Evolutionary conservation across 2,888 invertebrate species (phyloP).

Genomic region (Lithophane ornitopus): DNA sequence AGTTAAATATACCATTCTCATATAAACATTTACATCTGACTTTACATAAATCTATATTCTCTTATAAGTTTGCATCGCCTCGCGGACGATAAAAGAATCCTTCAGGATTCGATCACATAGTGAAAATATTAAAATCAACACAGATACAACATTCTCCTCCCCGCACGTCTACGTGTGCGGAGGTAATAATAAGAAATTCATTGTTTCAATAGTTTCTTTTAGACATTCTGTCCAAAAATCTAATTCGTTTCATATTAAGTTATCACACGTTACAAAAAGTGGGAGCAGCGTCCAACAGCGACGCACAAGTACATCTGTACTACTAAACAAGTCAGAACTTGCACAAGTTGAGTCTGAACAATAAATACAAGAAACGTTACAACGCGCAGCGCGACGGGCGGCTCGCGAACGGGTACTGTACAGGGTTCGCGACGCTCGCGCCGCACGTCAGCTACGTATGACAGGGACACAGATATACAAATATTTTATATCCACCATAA

Average conservation of each 20-base stretch:
- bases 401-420: not conserved
- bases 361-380: constrained; percentile 29
- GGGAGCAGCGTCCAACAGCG: constrained; percentile 51
- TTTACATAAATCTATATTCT: constrained; percentile 54
- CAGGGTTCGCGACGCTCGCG: not conserved
- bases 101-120: constrained; percentile 59
- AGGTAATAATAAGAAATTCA: constrained; percentile 59
- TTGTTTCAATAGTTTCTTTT: constrained; percentile 57
- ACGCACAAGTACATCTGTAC: constrained; percentile 53
- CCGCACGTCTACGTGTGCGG: constrained; percentile 52
- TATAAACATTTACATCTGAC: constrained; percentile 66
- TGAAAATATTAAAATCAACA: constrained; percentile 61
- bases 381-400: constrained; percentile 16
- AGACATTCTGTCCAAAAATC: constrained; percentile 56
- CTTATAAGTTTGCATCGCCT: constrained; percentile 45
- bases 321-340: constrained; percentile 40
- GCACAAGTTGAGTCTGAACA: constrained; percentile 32
- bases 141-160: constrained; percentile 53
- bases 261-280: constrained; percentile 68
- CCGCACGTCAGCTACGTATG: not conserved
- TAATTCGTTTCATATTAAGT: constrained; percentile 69
- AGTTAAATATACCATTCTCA: constrained; percentile 61
- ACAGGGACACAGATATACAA: constrained; percentile 62
- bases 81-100: constrained; percentile 45
- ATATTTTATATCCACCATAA: constrained; percentile 65